Base-by-base conservation (phyloP, 2,113 vertebrate species). In the Emydura subglobosa region DNA sequence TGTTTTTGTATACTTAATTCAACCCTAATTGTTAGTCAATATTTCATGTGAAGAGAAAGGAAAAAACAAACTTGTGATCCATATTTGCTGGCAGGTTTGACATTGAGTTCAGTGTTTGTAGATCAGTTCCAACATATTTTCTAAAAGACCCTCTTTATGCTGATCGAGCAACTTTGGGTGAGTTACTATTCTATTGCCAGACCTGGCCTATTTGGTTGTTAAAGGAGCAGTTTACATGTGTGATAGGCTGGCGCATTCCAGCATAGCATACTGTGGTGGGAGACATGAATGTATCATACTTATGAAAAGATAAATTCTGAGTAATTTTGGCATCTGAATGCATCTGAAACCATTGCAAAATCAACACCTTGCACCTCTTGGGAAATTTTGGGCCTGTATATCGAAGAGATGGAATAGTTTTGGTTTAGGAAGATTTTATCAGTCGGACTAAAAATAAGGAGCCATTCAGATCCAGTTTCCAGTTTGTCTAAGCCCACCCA, bases 1-100 rank as follows among this genome's bases (percentile, higher is more conserved):
- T 95, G 95, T 97, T 98, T 96, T 96, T 82, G 83, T 97, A 97
- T 94, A 61, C 92, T 94, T 92, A 79, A 89, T 86, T 97, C 87
- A 82, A 14, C 92, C 83, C 87, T 78, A 92, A 89, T 47, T 89
- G 53, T 5, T 82, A 85, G 85, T 92, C 95, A 89, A n/a, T 53
- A n/a, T 42, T 91, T 83, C 53, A 0, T 94, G 81, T 79, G 31
- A 51, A 85, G 81, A 84, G 92, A 86, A 86, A 85, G 89, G 78
- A 85, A 92, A 90, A 39, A 92, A 90, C 87, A 94, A 96, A 88
- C 79, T 65, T 84, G 74, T 92, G 86, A 80, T 85, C 83, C 72
- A 42, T 83, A 72, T 95, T 65, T 96, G 85, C 78, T 95, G 92
- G 84, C 91, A 93, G 72, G 53, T 92, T 50, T 54, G 79, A 57